phyloP scores from a whole-genome alignment of 2,888 invertebrate genomes.

The Mylabris sibirica region DNA sequence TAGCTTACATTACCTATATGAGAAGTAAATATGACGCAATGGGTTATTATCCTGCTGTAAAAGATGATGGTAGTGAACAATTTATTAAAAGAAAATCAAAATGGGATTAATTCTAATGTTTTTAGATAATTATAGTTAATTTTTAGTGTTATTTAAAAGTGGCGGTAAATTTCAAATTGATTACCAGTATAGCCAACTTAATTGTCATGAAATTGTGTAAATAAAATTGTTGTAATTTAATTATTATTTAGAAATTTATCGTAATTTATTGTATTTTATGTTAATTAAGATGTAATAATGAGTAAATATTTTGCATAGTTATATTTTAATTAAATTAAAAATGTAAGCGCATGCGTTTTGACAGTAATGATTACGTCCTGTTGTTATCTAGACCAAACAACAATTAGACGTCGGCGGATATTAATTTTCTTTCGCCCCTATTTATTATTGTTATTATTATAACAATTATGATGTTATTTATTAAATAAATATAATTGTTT shows the following conservation, averaged over 20 bases:
- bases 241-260: not conserved
- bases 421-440: not conserved
- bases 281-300: not conserved
- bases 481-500: constrained; percentile 11
- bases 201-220: constrained; percentile 7
- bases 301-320: not conserved
- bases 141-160: not conserved
- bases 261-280: not conserved
- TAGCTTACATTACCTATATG: constrained; percentile 88
- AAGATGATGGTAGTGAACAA: constrained; percentile 78
- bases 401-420: constrained; percentile 22
- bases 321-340: not conserved
- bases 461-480: not conserved
- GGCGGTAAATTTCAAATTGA: constrained; percentile 15
- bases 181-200: constrained; percentile 1
- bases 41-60: constrained; percentile 82
- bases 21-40: constrained; percentile 78
- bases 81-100: constrained; percentile 79
- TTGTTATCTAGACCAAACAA: constrained; percentile 25
- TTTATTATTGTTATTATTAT: not conserved
- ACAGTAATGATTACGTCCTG: constrained; percentile 22
- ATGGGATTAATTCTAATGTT: constrained; percentile 68
- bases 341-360: constrained; percentile 13
- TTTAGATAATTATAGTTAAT: constrained; percentile 10
- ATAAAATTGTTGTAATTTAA: constrained; percentile 16